Conservation (phyloP, 2,888 invertebrate genomes). For the Deilephila porcellus region DNA sequence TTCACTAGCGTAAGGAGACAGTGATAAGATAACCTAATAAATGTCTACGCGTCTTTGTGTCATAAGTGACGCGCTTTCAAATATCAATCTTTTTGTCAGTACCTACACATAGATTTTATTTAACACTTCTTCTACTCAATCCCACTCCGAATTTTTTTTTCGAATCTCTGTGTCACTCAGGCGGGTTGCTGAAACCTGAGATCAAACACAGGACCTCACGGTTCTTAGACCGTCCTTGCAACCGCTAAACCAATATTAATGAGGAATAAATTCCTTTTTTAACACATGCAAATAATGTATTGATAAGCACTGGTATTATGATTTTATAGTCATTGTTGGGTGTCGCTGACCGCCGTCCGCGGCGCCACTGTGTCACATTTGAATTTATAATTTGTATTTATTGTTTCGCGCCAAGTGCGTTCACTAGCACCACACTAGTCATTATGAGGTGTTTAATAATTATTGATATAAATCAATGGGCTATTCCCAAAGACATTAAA, state of each 20-base stretch:
- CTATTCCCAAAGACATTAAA: neutral
- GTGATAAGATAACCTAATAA: neutral
- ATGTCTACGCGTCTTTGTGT: neutral
- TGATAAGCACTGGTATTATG: constrained; percentile 80
- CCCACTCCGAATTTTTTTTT: too few species aligned
- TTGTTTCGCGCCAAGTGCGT: constrained; percentile 50
- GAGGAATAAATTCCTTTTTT: constrained; percentile 57
- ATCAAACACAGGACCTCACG: neutral
- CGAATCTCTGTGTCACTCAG: too few species aligned
- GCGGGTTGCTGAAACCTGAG: too few species aligned
- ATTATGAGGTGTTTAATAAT: constrained; percentile 6
- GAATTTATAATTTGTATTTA: constrained; percentile 67
- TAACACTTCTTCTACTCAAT: too few species aligned
- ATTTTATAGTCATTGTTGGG: constrained; percentile 76
- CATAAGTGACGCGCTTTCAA: constrained; percentile 60
- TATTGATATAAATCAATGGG: neutral
- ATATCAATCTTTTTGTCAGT: constrained; percentile 62
- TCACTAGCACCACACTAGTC: constrained; percentile 31
- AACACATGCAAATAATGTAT: constrained; percentile 81
- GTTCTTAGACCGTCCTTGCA: too few species aligned
- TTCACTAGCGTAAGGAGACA: constrained; percentile 27
- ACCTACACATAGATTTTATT: too few species aligned
- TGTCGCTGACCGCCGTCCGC: constrained; percentile 70
- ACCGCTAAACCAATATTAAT: too few species aligned
- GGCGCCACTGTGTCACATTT: constrained; percentile 60